These are phyloP conservation scores for Drosophila kepulauana DNA, from an alignment of 1,140 invertebrate genomes.

Conservation along the genomic window DNA sequence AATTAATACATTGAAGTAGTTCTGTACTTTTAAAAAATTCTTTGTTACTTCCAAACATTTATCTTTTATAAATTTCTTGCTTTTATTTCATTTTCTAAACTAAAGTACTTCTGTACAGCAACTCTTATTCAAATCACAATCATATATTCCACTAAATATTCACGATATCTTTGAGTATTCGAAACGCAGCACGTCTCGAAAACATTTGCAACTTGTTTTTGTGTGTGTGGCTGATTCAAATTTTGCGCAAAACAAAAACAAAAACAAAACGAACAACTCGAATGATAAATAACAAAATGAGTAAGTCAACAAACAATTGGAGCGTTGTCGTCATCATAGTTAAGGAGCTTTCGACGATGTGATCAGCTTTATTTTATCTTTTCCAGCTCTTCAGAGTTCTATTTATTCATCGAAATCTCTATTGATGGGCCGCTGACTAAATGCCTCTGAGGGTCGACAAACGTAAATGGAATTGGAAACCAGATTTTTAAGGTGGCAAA, in stretches of 20 bases:
- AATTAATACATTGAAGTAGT: too few relatives aligned
- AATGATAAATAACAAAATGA: constrained; percentile 17
- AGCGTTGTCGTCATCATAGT: constrained; percentile 27
- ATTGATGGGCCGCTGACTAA: constrained; percentile 9
- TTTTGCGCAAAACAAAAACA: neutral
- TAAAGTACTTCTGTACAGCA: too few relatives aligned
- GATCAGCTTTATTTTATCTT: constrained; percentile 5
- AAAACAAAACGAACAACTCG: constrained; percentile 3
- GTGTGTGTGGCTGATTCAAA: constrained; percentile 1
- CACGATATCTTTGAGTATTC: neutral
- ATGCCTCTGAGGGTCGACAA: neutral
- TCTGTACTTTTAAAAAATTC: too few relatives aligned
- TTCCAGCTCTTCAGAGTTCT: neutral
- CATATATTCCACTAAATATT: neutral
- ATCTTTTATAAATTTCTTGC: too few relatives aligned
- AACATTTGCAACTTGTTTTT: constrained; percentile 8
- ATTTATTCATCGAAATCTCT: neutral
- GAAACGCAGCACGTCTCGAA: neutral
- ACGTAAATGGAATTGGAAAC: constrained; percentile 25
- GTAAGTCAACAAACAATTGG: constrained; percentile 22
- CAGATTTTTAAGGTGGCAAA: constrained; percentile 27
- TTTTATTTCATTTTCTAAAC: too few relatives aligned
- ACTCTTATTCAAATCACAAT: neutral
- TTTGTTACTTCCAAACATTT: too few relatives aligned
- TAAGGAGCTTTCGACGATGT: neutral